Evolutionary conservation across 2,888 invertebrate genomes (phyloP).

Genomic region (Enoplolaimus lenunculus): DNA sequence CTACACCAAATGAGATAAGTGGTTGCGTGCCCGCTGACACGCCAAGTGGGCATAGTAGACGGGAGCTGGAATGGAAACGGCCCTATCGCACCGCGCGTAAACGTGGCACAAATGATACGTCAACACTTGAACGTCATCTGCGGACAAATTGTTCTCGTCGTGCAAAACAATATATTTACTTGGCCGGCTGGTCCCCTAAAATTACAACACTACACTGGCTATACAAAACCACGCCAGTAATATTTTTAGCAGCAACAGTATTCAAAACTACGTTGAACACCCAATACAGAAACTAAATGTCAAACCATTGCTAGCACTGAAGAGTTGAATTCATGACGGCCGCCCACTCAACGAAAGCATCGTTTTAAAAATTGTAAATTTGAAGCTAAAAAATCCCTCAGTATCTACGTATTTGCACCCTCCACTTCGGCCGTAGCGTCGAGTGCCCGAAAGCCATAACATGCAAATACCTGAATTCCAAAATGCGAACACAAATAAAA

Average conservation of each 20-base stretch:
- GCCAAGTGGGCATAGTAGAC: constrained; percentile 37
- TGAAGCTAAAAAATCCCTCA: too few relatives aligned
- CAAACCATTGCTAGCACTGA: too few relatives aligned
- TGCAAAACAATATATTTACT: constrained; percentile 70
- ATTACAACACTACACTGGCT: constrained; percentile 4
- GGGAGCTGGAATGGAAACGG: constrained; percentile 48
- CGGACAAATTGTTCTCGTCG: constrained; percentile 58
- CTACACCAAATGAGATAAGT: constrained; percentile 17
- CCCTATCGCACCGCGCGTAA: constrained; percentile 60
- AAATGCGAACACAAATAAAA: constrained; percentile 33
- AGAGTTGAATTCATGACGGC: too few relatives aligned
- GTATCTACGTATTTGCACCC: too few relatives aligned
- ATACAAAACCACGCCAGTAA: too few relatives aligned
- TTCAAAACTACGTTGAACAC: too few relatives aligned
- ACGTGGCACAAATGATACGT: constrained; percentile 70
- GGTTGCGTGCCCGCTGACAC: constrained; percentile 31
- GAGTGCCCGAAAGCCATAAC: too few relatives aligned
- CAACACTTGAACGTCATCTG: constrained; percentile 61
- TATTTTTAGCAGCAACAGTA: too few relatives aligned
- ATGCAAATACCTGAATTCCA: constrained; percentile 31
- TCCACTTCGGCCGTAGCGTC: too few relatives aligned
- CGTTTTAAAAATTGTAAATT: too few relatives aligned
- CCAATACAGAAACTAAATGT: too few relatives aligned
- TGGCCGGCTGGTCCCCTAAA: constrained; percentile 36
- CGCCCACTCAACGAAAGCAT: too few relatives aligned